A percentile compares a stretch with the other conserved stretches of the same genome.
Conservation (phyloP, 2,113 vertebrate genomes). For the Bolborhynchus lineola region DNA sequence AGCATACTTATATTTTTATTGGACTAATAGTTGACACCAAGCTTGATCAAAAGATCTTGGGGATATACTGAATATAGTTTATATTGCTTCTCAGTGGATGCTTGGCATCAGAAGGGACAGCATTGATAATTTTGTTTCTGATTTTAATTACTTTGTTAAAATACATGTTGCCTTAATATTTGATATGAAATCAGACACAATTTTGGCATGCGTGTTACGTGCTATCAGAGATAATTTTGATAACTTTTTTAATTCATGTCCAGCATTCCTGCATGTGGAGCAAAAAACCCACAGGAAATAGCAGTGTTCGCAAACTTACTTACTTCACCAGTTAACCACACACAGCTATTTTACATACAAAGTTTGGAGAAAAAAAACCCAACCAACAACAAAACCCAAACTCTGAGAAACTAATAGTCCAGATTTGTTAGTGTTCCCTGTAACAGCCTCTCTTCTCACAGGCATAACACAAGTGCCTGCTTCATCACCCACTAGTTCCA, state of each 20-base stretch:
- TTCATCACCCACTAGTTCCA: fast-evolving
- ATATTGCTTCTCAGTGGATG: neutral
- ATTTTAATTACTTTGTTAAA: neutral
- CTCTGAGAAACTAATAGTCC: no score
- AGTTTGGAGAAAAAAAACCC: no score
- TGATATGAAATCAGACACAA: neutral
- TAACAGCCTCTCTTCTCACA: no score
- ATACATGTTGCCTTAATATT: neutral
- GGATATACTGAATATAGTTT: neutral
- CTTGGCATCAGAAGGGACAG: neutral
- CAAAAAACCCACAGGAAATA: neutral
- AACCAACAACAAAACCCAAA: neutral
- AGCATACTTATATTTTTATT: neutral
- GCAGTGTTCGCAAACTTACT: fast-evolving
- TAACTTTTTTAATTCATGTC: neutral
- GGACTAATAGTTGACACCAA: neutral
- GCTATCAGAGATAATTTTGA: neutral
- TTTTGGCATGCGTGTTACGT: neutral
- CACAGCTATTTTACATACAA: fast-evolving
- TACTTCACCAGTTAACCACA: neutral
- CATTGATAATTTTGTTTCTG: neutral
- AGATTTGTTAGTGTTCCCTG: neutral
- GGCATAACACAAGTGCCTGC: fast-evolving
- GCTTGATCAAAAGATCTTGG: neutral
- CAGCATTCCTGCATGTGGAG: neutral